Evolutionary conservation across 2,113 vertebrate genomes (phyloP).

Genomic region (Morone chrysops): DNA sequence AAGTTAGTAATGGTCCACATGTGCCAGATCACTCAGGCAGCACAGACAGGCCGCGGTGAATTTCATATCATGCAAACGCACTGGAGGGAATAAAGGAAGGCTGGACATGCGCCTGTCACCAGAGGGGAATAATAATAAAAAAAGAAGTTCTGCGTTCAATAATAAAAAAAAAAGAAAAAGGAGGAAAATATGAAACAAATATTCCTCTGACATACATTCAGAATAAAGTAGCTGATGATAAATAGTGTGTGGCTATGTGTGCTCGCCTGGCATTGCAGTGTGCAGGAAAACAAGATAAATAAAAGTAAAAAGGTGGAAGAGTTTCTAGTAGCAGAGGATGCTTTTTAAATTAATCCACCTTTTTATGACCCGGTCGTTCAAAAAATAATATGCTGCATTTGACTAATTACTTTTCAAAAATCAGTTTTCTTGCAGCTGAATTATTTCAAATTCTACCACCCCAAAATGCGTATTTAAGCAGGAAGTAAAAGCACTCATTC

Average conservation of each 20-base stretch:
- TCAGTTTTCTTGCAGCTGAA: background rate
- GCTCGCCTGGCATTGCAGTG: background rate
- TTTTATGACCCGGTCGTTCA: background rate
- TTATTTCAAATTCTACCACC: background rate
- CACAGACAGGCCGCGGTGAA: conserved; percentile 27
- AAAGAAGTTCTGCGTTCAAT: background rate
- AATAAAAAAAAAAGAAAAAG: too few species aligned
- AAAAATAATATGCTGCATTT: background rate
- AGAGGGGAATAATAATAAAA: background rate
- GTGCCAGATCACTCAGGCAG: conserved; percentile 66
- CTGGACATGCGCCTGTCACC: conserved; percentile 24
- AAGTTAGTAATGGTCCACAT: conserved; percentile 79
- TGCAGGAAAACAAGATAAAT: background rate
- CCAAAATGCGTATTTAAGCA: background rate
- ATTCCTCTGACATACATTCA: background rate
- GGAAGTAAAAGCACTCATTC: background rate
- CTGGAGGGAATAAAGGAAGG: background rate
- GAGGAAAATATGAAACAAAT: background rate
- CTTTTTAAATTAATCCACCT: background rate
- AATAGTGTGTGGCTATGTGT: background rate
- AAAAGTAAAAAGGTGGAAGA: background rate
- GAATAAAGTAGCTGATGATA: background rate
- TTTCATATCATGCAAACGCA: conserved; percentile 51
- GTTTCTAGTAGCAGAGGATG: background rate
- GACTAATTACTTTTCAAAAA: background rate